These are phyloP conservation scores for Saguinus midas DNA, from an alignment of 2,113 vertebrate genomes.

Conservation along the genomic window DNA sequence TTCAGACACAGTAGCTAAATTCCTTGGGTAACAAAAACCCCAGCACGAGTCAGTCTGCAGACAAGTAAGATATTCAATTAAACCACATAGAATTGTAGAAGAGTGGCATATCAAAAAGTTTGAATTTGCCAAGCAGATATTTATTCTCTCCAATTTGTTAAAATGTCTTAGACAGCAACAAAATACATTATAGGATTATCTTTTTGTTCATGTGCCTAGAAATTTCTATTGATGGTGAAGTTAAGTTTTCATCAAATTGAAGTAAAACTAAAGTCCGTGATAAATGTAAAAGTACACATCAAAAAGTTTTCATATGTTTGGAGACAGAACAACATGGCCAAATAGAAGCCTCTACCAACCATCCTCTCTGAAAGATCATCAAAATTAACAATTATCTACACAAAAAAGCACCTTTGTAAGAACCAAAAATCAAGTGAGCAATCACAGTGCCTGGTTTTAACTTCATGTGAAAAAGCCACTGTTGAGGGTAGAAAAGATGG, in stretches of 20 bases:
- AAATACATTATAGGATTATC: background rate
- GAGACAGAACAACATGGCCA: no score
- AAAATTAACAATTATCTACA: no score
- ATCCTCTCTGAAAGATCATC: no score
- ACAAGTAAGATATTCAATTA: background rate
- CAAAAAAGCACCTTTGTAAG: no score
- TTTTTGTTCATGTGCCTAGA: constrained; percentile 40
- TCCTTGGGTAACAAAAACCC: background rate
- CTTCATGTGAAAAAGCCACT: no score
- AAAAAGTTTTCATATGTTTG: background rate
- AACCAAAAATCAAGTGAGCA: no score
- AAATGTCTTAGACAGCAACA: background rate
- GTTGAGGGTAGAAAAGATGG: no score
- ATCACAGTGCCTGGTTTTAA: no score
- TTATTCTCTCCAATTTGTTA: constrained; percentile 41
- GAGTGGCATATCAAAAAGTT: background rate
- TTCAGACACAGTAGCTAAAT: background rate
- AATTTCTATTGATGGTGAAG: background rate
- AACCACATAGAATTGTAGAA: background rate
- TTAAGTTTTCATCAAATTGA: background rate
- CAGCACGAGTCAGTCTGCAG: background rate
- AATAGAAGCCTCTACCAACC: no score
- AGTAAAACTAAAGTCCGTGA: background rate
- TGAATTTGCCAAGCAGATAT: background rate
- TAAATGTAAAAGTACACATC: background rate